A percentile compares a stretch with the other conserved stretches of the same genome.
Evolutionary conservation across 1,140 invertebrate species (phyloP).

Genomic region (Drosophila lacteicornis): DNA sequence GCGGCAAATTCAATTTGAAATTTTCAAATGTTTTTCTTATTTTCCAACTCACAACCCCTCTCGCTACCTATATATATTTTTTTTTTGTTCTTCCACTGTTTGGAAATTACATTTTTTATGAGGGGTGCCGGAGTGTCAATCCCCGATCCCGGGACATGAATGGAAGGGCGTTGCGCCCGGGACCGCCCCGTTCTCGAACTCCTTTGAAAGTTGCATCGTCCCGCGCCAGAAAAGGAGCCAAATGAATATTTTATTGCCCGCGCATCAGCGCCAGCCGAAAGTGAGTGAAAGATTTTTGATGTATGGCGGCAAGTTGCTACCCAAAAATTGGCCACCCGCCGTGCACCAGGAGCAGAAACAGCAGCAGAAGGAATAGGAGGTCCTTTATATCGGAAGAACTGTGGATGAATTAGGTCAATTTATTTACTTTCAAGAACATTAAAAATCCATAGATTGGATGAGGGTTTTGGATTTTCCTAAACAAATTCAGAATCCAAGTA

Average conservation of each 20-base stretch:
- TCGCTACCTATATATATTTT: conserved; percentile 1
- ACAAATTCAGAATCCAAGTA: no score
- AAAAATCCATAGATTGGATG: neutral
- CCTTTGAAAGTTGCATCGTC: conserved; percentile 68
- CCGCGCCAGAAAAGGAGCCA: conserved; percentile 35
- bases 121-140: conserved; percentile 72
- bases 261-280: conserved; percentile 41
- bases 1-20: conserved; percentile 83
- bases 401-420: conserved; percentile 1
- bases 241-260: conserved; percentile 79
- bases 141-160: conserved; percentile 37
- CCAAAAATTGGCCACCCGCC: conserved; percentile 70
- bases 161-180: conserved; percentile 18
- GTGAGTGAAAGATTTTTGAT: conserved; percentile 51
- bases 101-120: conserved; percentile 81
- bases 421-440: neutral
- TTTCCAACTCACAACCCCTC: conserved; percentile 11
- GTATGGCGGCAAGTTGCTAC: conserved; percentile 48
- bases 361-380: conserved; percentile 19
- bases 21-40: conserved; percentile 75
- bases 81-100: conserved; percentile 30
- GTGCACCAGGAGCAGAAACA: conserved; percentile 26
- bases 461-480: neutral
- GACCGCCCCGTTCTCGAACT: conserved; percentile 32
- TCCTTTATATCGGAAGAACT: conserved; percentile 5